Evolutionary conservation across 1,140 invertebrate species (phyloP).

Genomic region (Temnothorax curvispinosus): DNA sequence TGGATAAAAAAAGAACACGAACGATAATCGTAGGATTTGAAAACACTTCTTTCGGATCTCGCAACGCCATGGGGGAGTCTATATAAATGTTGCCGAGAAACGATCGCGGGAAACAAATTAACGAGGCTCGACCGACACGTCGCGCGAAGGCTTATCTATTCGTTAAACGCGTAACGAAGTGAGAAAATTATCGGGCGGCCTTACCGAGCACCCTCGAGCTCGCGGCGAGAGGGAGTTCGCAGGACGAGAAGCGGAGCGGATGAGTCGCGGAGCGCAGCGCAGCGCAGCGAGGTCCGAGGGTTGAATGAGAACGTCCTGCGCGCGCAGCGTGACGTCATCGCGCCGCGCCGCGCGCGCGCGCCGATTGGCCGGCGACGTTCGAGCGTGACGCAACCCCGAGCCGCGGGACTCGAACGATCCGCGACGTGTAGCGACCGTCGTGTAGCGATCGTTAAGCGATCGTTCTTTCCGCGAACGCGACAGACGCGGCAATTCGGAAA

Average conservation of each 20-base stretch:
- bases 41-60: constrained; percentile 1
- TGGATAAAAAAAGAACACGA: background rate
- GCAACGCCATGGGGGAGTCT: constrained; percentile 14
- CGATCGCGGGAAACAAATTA: background rate
- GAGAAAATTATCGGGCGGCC: background rate
- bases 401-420: background rate
- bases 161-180: too few species aligned
- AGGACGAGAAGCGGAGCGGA: constrained; percentile 44
- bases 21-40: background rate
- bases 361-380: constrained; percentile 50
- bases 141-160: background rate
- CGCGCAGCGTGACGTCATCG: constrained; percentile 61
- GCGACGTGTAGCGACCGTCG: too few species aligned
- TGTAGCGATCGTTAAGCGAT: too few species aligned
- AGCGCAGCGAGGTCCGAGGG: constrained; percentile 31
- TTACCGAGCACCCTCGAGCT: constrained; percentile 58
- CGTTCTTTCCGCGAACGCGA: too few species aligned
- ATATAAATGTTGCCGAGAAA: background rate
- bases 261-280: constrained; percentile 37
- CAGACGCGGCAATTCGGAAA: background rate
- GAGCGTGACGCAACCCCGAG: background rate
- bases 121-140: too few species aligned
- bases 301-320: constrained; percentile 64
- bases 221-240: background rate
- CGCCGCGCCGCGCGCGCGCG: background rate